Conservation (phyloP, 2,797 vertebrate genomes). For the Linurgus olivaceus region DNA sequence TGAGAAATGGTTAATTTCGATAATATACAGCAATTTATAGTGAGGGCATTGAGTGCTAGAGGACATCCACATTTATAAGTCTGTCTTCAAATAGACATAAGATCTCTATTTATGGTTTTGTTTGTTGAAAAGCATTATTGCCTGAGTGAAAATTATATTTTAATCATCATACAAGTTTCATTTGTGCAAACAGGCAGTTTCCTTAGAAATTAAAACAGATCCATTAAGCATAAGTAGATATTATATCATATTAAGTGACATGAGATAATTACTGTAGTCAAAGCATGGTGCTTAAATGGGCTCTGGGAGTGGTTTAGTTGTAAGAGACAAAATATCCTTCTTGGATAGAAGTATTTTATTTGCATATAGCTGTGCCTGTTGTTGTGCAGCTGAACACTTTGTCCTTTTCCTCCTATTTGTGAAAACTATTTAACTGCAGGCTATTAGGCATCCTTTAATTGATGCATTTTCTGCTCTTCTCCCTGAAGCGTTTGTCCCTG, state of each 20-base stretch:
- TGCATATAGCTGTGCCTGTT: background rate
- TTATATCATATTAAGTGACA: conserved; percentile 29
- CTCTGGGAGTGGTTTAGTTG: background rate
- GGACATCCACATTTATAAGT: background rate
- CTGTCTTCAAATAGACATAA: background rate
- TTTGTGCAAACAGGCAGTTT: conserved; percentile 7
- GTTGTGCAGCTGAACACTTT: conserved; percentile 6
- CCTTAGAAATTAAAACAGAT: conserved; percentile 11
- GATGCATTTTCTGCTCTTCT: background rate
- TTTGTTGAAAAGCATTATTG: background rate
- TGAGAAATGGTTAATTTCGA: background rate
- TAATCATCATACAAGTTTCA: background rate
- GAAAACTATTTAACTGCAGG: conserved; percentile 10
- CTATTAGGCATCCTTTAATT: conserved; percentile 42
- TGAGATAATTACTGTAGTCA: conserved; percentile 21
- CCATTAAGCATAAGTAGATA: background rate
- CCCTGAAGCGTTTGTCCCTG: background rate
- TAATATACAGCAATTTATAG: background rate
- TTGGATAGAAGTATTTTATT: background rate
- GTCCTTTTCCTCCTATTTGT: conserved; percentile 38
- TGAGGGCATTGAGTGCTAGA: background rate
- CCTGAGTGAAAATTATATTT: conserved; percentile 25
- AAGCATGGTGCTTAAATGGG: background rate
- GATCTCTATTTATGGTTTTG: background rate
- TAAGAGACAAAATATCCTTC: background rate